A percentile compares a stretch with the other conserved stretches of the same genome.
These are phyloP conservation scores for Arenicola marina DNA, from an alignment of 2,888 invertebrate genomes.

Conservation along the genomic window DNA sequence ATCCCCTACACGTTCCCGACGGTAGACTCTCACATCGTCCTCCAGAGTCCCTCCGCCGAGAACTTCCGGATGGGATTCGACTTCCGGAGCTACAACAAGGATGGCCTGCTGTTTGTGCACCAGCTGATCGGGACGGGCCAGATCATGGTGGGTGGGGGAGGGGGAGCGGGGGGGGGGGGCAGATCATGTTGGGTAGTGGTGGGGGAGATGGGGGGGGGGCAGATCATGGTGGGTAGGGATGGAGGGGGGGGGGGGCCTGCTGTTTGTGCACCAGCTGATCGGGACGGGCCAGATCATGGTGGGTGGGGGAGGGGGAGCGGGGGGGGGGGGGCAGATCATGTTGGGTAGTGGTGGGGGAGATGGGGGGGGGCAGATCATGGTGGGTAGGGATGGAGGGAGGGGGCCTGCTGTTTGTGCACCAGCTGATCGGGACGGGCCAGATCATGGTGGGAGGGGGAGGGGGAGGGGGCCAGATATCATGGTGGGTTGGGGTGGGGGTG, in stretches of 20 bases:
- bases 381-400: too few relatives aligned
- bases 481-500: too few relatives aligned
- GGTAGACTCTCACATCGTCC: conserved; percentile 44
- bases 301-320: too few relatives aligned
- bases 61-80: conserved; percentile 49
- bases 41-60: conserved; percentile 31
- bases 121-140: conserved; percentile 31
- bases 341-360: too few relatives aligned
- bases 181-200: too few relatives aligned
- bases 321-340: too few relatives aligned
- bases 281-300: conserved; percentile 32
- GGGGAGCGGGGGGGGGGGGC: too few relatives aligned
- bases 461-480: too few relatives aligned
- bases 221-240: too few relatives aligned
- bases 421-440: conserved; percentile 31
- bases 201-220: too few relatives aligned
- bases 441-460: conserved; percentile 37
- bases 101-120: conserved; percentile 52
- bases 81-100: conserved; percentile 57
- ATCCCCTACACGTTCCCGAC: conserved; percentile 44
- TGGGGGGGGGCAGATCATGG: too few relatives aligned
- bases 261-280: conserved; percentile 45
- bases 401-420: conserved; percentile 50
- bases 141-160: conserved; percentile 37
- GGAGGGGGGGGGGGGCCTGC: conserved; percentile 52